Evolutionary conservation across 2,797 vertebrate genomes (phyloP).

Genomic region (Amniataba percoides): DNA sequence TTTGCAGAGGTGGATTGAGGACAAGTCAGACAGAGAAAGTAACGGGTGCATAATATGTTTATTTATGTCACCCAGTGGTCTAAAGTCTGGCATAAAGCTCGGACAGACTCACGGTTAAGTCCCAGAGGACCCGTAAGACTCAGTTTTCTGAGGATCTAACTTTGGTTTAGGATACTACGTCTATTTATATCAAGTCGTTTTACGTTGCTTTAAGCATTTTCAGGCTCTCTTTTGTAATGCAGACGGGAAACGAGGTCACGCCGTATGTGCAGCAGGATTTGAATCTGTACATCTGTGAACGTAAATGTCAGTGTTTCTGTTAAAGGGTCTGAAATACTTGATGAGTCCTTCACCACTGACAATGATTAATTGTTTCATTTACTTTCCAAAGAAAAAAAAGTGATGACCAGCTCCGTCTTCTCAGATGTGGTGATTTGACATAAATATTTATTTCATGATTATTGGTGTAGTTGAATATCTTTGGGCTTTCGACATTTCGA

Average conservation of each 20-base stretch:
- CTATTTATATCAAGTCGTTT: background rate
- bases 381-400: background rate
- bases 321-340: too few relatives aligned
- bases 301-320: background rate
- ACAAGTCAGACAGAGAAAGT: background rate
- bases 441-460: too few relatives aligned
- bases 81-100: slow-evolving; percentile 19
- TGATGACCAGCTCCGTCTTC: background rate
- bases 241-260: slow-evolving; percentile 15
- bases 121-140: slow-evolving; percentile 1
- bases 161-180: background rate
- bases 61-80: slow-evolving; percentile 14
- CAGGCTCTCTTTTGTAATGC: background rate
- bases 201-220: background rate
- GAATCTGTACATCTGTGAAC: background rate
- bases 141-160: background rate
- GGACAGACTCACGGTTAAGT: background rate
- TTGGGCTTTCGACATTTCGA: too few relatives aligned
- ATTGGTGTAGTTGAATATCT: too few relatives aligned
- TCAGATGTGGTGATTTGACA: background rate
- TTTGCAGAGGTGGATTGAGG: background rate
- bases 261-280: background rate
- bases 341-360: background rate
- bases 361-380: background rate
- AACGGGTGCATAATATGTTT: slow-evolving; percentile 8